Conservation (phyloP, 2,113 vertebrate genomes). For the Siphamia tubifer region DNA sequence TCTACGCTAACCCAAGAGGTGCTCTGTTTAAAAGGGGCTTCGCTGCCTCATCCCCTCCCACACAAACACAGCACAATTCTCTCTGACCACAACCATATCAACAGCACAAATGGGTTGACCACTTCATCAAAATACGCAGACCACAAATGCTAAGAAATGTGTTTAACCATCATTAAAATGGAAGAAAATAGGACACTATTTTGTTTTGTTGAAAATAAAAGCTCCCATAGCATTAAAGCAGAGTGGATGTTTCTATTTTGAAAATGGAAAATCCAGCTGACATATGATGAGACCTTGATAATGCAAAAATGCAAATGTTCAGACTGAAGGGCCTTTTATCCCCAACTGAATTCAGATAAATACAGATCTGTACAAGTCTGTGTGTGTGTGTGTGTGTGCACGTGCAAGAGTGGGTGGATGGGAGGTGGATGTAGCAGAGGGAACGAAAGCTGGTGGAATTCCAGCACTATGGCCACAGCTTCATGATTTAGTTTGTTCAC, state of each 20-base stretch:
- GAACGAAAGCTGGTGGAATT: conserved; percentile 24
- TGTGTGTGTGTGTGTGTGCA: not conserved
- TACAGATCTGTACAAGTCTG: conserved; percentile 22
- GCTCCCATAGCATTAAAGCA: not conserved
- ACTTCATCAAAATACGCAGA: conserved; percentile 1
- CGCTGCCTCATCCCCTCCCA: not conserved
- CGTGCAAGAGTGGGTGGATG: not conserved
- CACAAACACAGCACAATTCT: conserved; percentile 9
- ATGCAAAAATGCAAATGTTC: conserved; percentile 51
- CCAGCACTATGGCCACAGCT: conserved; percentile 23
- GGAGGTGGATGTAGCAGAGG: not conserved
- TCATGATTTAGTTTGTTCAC: not conserved
- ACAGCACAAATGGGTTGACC: not conserved
- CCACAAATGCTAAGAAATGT: not conserved
- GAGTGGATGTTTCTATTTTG: conserved; percentile 4
- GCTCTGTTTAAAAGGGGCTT: conserved; percentile 59
- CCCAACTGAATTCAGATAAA: conserved; percentile 44
- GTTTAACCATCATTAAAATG: not conserved
- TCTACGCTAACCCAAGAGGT: conserved; percentile 51
- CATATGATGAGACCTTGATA: conserved; percentile 44
- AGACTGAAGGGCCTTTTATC: conserved; percentile 56
- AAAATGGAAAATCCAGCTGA: conserved; percentile 17
- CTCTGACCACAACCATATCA: conserved; percentile 44
- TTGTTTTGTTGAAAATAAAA: not conserved
- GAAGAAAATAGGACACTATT: not conserved